Conservation (phyloP, 2,888 invertebrate genomes). For the Volucella inflata region DNA sequence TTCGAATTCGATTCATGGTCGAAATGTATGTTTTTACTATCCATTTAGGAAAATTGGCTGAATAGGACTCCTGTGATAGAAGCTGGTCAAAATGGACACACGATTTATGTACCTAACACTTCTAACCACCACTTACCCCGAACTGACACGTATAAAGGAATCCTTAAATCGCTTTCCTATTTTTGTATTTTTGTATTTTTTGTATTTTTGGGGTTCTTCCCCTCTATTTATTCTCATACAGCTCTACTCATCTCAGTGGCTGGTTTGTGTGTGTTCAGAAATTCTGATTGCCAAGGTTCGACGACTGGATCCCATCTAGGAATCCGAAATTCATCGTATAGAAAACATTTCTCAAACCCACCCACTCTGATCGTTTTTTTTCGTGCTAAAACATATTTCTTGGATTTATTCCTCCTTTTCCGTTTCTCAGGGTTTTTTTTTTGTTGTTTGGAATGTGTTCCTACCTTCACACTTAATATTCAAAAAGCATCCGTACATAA, state of each 20-base stretch:
- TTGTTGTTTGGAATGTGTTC: constrained; percentile 24
- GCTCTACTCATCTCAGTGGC: constrained; percentile 14
- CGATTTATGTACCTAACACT: no score
- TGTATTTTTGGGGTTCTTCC: no score
- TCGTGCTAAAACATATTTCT: constrained; percentile 10
- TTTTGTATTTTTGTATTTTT: no score
- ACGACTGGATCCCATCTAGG: constrained; percentile 36
- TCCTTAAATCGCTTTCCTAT: no score
- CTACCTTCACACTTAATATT: constrained; percentile 65
- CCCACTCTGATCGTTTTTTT: background rate
- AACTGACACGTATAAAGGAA: no score
- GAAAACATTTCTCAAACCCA: constrained; percentile 7
- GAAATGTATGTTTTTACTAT: no score
- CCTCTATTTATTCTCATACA: no score
- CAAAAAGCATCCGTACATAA: constrained; percentile 64
- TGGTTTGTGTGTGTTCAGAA: constrained; percentile 37
- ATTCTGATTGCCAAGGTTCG: constrained; percentile 63
- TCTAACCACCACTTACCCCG: no score
- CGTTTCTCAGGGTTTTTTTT: background rate
- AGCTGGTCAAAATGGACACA: no score
- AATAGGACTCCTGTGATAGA: no score
- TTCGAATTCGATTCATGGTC: no score
- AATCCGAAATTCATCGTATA: constrained; percentile 9
- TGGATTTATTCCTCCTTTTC: constrained; percentile 14
- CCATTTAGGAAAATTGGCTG: no score